Conservation (phyloP, 2,888 invertebrate genomes). For the Eupithecia exiguata region DNA sequence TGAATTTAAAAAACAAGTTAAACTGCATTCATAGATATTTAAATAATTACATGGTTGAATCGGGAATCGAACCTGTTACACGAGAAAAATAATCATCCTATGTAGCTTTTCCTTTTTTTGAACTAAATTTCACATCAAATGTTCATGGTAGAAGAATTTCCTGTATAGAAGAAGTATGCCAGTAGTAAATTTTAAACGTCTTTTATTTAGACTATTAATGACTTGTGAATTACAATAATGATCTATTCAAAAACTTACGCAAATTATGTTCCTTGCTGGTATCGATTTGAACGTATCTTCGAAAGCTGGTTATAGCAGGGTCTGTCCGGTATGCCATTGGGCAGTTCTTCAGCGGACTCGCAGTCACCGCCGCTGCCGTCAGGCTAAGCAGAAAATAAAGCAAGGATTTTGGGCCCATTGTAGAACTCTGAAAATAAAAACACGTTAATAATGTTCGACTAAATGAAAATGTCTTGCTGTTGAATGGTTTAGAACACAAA, state of each 20-base stretch:
- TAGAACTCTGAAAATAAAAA: constrained; percentile 8
- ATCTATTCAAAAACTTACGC: constrained; percentile 47
- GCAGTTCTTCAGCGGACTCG: constrained; percentile 38
- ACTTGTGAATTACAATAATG: neutral
- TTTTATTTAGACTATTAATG: no score
- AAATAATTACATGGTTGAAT: no score
- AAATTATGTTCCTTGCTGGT: constrained; percentile 59
- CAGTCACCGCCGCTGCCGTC: constrained; percentile 28
- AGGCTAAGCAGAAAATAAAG: constrained; percentile 25
- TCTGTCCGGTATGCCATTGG: constrained; percentile 46
- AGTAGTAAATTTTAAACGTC: no score
- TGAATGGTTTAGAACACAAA: neutral
- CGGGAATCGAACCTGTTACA: no score
- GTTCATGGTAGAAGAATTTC: no score
- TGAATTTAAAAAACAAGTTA: no score
- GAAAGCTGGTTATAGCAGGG: constrained; percentile 56
- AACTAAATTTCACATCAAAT: no score
- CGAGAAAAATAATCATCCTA: no score
- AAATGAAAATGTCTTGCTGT: neutral
- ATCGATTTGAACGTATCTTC: constrained; percentile 65
- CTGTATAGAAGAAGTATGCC: no score
- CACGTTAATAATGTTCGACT: neutral
- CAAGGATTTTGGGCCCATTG: constrained; percentile 21
- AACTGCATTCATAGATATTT: no score
- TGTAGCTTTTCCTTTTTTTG: no score